These are phyloP conservation scores for Podarcis muralis DNA, from an alignment of 2,113 vertebrate species.

Conservation along the genomic window DNA sequence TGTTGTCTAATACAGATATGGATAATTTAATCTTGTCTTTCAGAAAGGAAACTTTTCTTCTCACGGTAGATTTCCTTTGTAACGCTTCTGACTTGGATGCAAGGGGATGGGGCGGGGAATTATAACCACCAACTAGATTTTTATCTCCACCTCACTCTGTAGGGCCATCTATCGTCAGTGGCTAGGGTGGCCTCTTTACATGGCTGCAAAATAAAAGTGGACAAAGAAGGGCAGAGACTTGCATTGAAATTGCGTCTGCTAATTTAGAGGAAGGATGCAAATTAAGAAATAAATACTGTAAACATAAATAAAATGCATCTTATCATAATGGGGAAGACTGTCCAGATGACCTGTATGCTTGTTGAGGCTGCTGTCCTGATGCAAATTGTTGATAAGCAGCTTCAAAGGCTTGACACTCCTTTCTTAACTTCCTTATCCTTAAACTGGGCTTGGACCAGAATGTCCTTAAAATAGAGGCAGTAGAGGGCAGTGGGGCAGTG, in stretches of 20 bases:
- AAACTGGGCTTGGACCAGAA: too few species aligned
- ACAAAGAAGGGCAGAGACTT: not conserved
- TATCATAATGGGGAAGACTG: not conserved
- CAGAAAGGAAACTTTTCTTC: not conserved
- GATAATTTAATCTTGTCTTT: not conserved
- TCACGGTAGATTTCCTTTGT: conserved; percentile 25
- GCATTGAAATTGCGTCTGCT: not conserved
- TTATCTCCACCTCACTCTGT: not conserved
- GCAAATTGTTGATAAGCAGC: too few species aligned
- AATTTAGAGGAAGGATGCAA: not conserved
- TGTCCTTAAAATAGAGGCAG: too few species aligned
- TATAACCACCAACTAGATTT: not conserved
- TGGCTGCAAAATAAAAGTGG: too few species aligned
- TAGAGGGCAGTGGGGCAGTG: too few species aligned
- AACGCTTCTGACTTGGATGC: not conserved
- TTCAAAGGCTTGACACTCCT: too few species aligned
- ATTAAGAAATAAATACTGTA: not conserved
- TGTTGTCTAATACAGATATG: conserved; percentile 48
- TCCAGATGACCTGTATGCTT: not conserved
- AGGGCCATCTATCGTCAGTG: not conserved
- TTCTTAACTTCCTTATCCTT: too few species aligned
- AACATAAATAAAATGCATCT: not conserved
- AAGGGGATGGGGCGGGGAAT: not conserved
- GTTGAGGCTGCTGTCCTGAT: too few species aligned
- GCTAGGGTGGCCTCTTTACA: not conserved